Percentiles rank a stretch among this genome's conserved stretches.
Evolutionary conservation across 2,888 invertebrate genomes (phyloP).

Genomic region (Ariolimax columbianus): DNA sequence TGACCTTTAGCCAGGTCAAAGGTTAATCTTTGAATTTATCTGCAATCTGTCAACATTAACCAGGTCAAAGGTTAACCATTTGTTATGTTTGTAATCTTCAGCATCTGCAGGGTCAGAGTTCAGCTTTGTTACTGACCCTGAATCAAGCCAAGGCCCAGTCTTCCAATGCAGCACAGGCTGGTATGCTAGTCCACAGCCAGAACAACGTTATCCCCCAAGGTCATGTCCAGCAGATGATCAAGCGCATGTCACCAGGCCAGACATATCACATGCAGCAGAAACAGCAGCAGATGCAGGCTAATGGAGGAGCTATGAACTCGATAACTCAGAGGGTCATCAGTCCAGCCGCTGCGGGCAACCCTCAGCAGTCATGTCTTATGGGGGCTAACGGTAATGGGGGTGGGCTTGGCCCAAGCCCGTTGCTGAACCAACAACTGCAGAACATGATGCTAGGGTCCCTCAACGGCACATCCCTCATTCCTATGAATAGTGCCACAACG

Average conservation of each 20-base stretch:
- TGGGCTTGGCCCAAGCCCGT: conserved; percentile 19
- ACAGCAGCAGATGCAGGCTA: conserved; percentile 42
- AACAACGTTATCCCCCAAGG: conserved; percentile 70
- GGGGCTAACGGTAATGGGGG: conserved; percentile 10
- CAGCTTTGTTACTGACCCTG: conserved; percentile 16
- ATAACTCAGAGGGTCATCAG: conserved; percentile 23
- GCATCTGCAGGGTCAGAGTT: not conserved
- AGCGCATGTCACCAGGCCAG: conserved; percentile 85
- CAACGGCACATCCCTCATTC: not conserved
- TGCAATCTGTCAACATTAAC: too few species aligned
- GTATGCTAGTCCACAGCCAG: not conserved
- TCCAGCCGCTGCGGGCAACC: not conserved
- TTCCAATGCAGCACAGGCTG: conserved; percentile 3
- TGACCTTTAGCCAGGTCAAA: too few species aligned
- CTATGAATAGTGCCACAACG: conserved; percentile 31
- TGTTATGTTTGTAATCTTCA: not conserved
- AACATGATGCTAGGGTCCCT: conserved; percentile 28
- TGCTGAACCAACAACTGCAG: conserved; percentile 48
- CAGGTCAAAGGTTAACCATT: not conserved
- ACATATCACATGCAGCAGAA: conserved; percentile 44
- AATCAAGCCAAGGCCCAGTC: conserved; percentile 2
- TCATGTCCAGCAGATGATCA: conserved; percentile 85
- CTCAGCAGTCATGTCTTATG: conserved; percentile 15
- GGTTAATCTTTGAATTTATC: too few species aligned
- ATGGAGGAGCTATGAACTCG: not conserved